Conservation (phyloP, 2,113 vertebrate species). For the Erythrolamprus reginae region DNA sequence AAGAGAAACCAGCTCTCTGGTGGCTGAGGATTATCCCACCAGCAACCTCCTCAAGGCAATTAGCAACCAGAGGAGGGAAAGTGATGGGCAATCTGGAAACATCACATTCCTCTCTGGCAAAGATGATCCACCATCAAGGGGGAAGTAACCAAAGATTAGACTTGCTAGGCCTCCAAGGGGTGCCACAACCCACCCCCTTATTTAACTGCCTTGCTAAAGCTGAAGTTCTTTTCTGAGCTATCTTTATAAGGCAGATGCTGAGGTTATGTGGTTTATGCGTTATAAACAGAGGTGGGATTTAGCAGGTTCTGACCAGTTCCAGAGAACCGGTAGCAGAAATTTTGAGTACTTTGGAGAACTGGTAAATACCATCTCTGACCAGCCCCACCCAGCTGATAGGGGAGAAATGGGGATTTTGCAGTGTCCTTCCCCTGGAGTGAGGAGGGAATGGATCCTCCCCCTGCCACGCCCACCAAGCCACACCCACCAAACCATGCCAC, state of each 20-base stretch:
- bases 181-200: neutral
- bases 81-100: conserved; percentile 7
- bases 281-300: neutral
- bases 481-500: no score
- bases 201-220: neutral
- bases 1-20: neutral
- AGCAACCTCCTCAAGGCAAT: conserved; percentile 8
- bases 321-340: no score
- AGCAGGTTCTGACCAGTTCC: no score
- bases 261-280: neutral
- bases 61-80: neutral
- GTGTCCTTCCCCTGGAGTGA: no score
- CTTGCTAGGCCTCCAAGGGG: neutral
- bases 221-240: neutral
- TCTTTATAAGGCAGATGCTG: neutral
- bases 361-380: no score
- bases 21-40: neutral
- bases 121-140: conserved; percentile 6
- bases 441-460: no score
- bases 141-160: conserved; percentile 4
- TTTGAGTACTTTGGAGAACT: no score
- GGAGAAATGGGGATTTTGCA: no score
- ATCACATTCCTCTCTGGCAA: neutral
- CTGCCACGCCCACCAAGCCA: no score
- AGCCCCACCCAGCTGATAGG: no score